Evolutionary conservation across 1,140 invertebrate species (phyloP).

Genomic region (Apis laboriosa): DNA sequence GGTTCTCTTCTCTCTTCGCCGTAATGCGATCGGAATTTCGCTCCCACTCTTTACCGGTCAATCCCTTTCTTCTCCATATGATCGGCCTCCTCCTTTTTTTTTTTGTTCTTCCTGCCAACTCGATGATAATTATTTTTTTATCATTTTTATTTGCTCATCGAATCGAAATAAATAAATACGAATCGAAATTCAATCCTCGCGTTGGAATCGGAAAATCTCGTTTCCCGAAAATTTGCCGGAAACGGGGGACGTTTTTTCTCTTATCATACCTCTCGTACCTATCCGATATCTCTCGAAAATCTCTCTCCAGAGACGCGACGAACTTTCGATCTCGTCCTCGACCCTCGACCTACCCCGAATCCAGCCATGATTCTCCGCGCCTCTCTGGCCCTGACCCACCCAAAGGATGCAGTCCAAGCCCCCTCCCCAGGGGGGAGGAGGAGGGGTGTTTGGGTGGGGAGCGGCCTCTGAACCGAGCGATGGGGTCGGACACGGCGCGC

Average conservation of each 20-base stretch:
- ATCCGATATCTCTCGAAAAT: neutral
- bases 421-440: constrained; percentile 29
- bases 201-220: too few relatives aligned
- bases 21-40: constrained; percentile 29
- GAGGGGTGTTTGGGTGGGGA: constrained; percentile 52
- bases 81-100: neutral
- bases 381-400: constrained; percentile 78
- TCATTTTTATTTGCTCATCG: too few relatives aligned
- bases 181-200: too few relatives aligned
- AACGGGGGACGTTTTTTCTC: too few relatives aligned
- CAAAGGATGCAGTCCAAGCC: constrained; percentile 75
- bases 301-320: constrained; percentile 64
- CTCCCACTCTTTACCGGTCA: too few relatives aligned
- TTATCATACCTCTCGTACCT: too few relatives aligned
- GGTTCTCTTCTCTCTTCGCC: constrained; percentile 3
- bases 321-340: constrained; percentile 59
- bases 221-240: too few relatives aligned
- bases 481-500: constrained; percentile 35
- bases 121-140: too few relatives aligned
- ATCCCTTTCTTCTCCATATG: neutral
- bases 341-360: constrained; percentile 54
- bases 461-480: constrained; percentile 53
- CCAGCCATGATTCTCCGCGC: constrained; percentile 56
- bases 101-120: neutral
- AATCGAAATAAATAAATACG: too few relatives aligned